These are phyloP conservation scores for Ctenoplectra terminalis DNA, from an alignment of 1,140 invertebrate genomes.

Conservation along the genomic window DNA sequence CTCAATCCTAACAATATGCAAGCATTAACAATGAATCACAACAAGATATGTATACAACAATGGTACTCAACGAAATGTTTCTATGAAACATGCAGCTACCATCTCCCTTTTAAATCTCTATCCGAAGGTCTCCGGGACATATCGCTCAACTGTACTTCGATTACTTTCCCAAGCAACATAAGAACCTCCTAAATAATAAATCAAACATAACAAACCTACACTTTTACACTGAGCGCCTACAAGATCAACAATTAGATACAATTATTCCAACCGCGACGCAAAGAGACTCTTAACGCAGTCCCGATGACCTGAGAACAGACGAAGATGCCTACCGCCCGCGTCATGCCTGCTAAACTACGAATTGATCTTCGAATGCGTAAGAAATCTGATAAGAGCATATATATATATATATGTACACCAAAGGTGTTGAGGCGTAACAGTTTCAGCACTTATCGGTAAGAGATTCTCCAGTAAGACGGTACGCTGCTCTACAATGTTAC, in stretches of 20 bases:
- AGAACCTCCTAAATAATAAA: no score
- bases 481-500: constrained; percentile 76
- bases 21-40: constrained; percentile 84
- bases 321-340: constrained; percentile 55
- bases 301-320: constrained; percentile 67
- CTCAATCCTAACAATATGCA: constrained; percentile 84
- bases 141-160: not conserved
- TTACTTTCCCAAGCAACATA: not conserved
- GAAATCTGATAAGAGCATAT: no score
- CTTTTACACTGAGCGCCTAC: not conserved
- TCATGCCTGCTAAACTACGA: constrained; percentile 67
- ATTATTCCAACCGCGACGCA: not conserved
- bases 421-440: constrained; percentile 49
- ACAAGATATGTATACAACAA: constrained; percentile 83
- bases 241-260: not conserved
- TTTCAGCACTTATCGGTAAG: constrained; percentile 71
- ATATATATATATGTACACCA: no score
- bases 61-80: constrained; percentile 81
- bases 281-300: constrained; percentile 18
- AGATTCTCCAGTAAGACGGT: constrained; percentile 78
- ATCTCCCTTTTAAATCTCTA: constrained; percentile 79
- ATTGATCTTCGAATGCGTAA: constrained; percentile 53
- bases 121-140: constrained; percentile 64
- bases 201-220: not conserved
- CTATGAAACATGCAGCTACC: constrained; percentile 80